A percentile compares a stretch with the other conserved stretches of the same genome.
These are phyloP conservation scores for Aphelinus certus DNA, from an alignment of 1,140 invertebrate genomes.

Conservation along the genomic window DNA sequence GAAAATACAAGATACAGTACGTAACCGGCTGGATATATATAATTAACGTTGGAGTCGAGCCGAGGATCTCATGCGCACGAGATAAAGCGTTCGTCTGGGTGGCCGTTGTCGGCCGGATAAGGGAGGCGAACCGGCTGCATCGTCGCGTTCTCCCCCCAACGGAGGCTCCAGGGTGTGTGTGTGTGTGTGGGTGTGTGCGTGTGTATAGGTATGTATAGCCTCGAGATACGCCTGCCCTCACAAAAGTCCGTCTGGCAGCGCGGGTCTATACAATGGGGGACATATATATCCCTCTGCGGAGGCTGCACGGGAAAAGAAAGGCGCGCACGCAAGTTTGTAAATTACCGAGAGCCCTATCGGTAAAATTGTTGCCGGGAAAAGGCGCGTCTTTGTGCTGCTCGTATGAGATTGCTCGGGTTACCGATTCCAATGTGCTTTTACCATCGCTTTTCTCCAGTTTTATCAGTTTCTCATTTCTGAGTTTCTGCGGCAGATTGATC, in stretches of 20 bases:
- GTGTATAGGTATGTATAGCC: not conserved
- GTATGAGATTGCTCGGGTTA: too few relatives aligned
- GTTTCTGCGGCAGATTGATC: too few relatives aligned
- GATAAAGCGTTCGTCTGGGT: slow-evolving; percentile 32
- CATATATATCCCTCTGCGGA: not conserved
- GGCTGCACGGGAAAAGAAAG: slow-evolving; percentile 14
- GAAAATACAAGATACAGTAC: too few relatives aligned
- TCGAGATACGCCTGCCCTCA: not conserved
- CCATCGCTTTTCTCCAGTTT: too few relatives aligned
- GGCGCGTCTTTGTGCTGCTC: too few relatives aligned
- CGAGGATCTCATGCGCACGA: slow-evolving; percentile 23
- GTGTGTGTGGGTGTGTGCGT: not conserved
- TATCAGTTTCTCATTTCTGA: too few relatives aligned
- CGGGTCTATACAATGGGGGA: not conserved
- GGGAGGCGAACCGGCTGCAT: not conserved
- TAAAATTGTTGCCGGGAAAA: slow-evolving; percentile 20
- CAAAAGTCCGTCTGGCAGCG: too few relatives aligned
- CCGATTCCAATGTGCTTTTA: too few relatives aligned
- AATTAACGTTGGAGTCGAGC: slow-evolving; percentile 54
- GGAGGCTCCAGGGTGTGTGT: too few relatives aligned
- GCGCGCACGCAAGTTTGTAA: slow-evolving; percentile 18
- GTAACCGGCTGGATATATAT: slow-evolving; percentile 44
- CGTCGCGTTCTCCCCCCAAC: not conserved
- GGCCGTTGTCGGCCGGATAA: not conserved
- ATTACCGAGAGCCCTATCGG: slow-evolving; percentile 31